A percentile compares a stretch with the other conserved stretches of the same genome.
phyloP scores from a whole-genome alignment of 2,113 vertebrate species.

The Neogobius melanostomus region DNA sequence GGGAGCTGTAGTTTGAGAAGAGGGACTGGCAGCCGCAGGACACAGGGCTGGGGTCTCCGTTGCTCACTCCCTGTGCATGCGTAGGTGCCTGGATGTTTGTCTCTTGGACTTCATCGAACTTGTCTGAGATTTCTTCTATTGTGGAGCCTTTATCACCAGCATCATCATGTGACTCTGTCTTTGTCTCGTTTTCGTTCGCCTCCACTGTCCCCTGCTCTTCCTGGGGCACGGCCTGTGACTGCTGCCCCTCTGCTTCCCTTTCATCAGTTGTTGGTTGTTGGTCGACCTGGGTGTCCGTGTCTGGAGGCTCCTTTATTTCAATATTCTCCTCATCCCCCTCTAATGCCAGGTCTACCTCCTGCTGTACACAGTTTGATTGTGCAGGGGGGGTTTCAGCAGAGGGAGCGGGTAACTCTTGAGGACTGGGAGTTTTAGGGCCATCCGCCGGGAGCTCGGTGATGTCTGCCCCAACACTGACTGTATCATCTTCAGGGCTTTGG shows the following conservation, averaged over 20 bases:
- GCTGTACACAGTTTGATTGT: conserved; percentile 46
- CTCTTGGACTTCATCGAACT: conserved; percentile 14
- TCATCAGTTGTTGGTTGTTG: neutral
- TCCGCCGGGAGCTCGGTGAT: conserved; percentile 75
- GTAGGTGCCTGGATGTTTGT: conserved; percentile 39
- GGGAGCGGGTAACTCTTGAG: neutral
- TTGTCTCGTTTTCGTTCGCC: conserved; percentile 25
- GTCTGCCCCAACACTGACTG: conserved; percentile 70
- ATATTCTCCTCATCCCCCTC: conserved; percentile 60
- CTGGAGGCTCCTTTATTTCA: conserved; percentile 44
- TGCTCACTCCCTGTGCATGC: conserved; percentile 38
- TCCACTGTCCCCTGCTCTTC: conserved; percentile 24
- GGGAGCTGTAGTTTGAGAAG: conserved; percentile 47
- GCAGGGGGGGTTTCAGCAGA: conserved; percentile 1
- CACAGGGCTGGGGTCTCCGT: conserved; percentile 35
- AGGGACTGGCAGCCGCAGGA: conserved; percentile 65
- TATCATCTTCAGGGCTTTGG: conserved; percentile 60
- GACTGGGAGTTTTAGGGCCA: conserved; percentile 56
- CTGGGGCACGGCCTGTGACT: conserved; percentile 2
- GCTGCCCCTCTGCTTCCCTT: conserved; percentile 7
- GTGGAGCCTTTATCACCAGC: neutral
- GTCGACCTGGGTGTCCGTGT: conserved; percentile 41
- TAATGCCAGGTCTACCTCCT: conserved; percentile 15
- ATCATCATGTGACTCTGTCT: neutral
- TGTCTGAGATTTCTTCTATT: conserved; percentile 18